A percentile compares a stretch with the other conserved stretches of the same genome.
Evolutionary conservation across 2,113 vertebrate species (phyloP).

Genomic region (Notarius lentiginosus): DNA sequence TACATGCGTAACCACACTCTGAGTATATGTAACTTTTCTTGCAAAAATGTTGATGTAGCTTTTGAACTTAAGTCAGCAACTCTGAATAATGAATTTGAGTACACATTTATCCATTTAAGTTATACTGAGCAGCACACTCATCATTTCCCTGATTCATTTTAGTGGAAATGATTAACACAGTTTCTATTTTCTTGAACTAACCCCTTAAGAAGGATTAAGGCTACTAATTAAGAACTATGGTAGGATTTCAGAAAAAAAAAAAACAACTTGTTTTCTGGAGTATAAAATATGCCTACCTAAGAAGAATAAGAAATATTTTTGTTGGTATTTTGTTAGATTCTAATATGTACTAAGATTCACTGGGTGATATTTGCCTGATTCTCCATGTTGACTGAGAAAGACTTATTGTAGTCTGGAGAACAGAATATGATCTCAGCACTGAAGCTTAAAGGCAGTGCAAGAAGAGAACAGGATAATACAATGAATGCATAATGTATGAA

Average conservation of each 20-base stretch:
- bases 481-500: constrained; percentile 53
- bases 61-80: neutral
- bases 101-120: constrained; percentile 69
- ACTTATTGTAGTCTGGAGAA: constrained; percentile 75
- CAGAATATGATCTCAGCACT: constrained; percentile 71
- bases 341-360: constrained; percentile 15
- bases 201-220: constrained; percentile 76
- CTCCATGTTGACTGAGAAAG: constrained; percentile 62
- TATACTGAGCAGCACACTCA: constrained; percentile 71
- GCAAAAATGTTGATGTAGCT: neutral
- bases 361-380: constrained; percentile 64
- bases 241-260: constrained; percentile 59
- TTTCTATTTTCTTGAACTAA: constrained; percentile 71
- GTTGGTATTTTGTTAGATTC: neutral
- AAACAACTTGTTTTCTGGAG: constrained; percentile 65
- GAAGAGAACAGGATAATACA: constrained; percentile 46
- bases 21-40: neutral
- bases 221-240: constrained; percentile 70
- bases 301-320: neutral
- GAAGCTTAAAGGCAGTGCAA: constrained; percentile 64
- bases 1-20: neutral
- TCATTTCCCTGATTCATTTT: constrained; percentile 69
- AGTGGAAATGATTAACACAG: constrained; percentile 49
- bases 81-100: constrained; percentile 38
- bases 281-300: constrained; percentile 24